Conservation (phyloP, 1,140 invertebrate genomes). For the Harpegnathos saltator region DNA sequence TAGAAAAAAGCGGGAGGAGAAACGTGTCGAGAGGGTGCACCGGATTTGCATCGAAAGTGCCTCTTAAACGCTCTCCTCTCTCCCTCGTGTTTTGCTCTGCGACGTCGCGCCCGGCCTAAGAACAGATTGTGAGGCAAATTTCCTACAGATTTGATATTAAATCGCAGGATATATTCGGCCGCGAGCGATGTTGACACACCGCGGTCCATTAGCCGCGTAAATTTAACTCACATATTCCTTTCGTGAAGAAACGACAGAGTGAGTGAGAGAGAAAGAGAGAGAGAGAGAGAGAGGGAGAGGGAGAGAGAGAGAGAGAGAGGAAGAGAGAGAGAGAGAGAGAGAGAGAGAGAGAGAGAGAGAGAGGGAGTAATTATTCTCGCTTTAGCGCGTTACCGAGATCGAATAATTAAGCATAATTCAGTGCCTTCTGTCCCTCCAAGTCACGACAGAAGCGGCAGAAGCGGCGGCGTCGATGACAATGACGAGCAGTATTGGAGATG, state of each 20-base stretch:
- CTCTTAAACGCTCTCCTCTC: slow-evolving; percentile 79
- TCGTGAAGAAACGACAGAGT: too few relatives aligned
- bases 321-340: background rate
- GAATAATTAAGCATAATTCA: slow-evolving; percentile 58
- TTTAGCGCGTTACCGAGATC: slow-evolving; percentile 30
- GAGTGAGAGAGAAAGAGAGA: too few relatives aligned
- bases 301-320: background rate
- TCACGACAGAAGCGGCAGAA: background rate
- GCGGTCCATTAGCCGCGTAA: slow-evolving; percentile 23
- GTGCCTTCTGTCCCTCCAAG: background rate
- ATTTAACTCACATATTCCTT: slow-evolving; percentile 48
- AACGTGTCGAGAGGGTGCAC: slow-evolving; percentile 69
- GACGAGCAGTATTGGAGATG: slow-evolving; percentile 39
- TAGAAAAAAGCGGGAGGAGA: slow-evolving; percentile 54
- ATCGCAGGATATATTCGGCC: slow-evolving; percentile 68
- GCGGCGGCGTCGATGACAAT: slow-evolving; percentile 22
- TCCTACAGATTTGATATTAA: slow-evolving; percentile 79
- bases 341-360: background rate
- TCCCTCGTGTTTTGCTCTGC: slow-evolving; percentile 7
- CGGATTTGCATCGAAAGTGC: slow-evolving; percentile 86
- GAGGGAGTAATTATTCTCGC: slow-evolving; percentile 41
- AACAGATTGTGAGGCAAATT: slow-evolving; percentile 81
- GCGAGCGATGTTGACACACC: slow-evolving; percentile 44
- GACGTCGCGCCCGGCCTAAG: slow-evolving; percentile 45
- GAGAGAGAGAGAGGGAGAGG: background rate